Evolutionary conservation across 2,888 invertebrate genomes (phyloP).

Genomic region (Eupeodes latifasciatus): DNA sequence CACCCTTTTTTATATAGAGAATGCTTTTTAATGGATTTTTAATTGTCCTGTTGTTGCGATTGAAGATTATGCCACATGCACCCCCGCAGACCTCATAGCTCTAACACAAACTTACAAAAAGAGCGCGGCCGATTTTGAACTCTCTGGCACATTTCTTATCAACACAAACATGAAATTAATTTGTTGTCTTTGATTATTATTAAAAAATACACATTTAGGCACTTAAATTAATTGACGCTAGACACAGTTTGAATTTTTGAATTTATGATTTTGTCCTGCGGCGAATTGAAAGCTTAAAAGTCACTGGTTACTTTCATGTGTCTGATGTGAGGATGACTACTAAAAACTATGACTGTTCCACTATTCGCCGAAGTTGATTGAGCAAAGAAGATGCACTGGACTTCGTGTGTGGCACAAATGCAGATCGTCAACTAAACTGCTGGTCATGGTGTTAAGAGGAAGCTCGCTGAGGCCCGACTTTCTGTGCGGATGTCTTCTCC

Average conservation of each 20-base stretch:
- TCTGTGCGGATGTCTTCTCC: conserved; percentile 32
- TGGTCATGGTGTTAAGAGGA: conserved; percentile 40
- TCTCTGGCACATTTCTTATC: conserved; percentile 66
- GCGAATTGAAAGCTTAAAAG: conserved; percentile 40
- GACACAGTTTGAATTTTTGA: conserved; percentile 12
- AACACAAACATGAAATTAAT: conserved; percentile 65
- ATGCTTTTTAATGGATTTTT: conserved; percentile 71
- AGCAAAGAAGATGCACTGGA: conserved; percentile 16
- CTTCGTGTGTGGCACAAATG: conserved; percentile 57
- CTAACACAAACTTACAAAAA: not conserved
- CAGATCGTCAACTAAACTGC: conserved; percentile 62
- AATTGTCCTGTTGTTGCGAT: conserved; percentile 74
- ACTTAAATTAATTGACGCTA: conserved; percentile 67
- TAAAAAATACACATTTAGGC: conserved; percentile 65
- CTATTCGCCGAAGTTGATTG: not conserved
- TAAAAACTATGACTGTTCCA: conserved; percentile 4
- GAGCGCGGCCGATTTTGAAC: conserved; percentile 71
- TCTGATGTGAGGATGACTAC: not conserved
- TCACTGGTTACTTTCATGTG: conserved; percentile 28
- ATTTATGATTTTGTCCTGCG: conserved; percentile 7
- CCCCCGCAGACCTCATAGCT: conserved; percentile 29
- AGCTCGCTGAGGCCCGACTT: conserved; percentile 33
- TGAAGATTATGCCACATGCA: conserved; percentile 67
- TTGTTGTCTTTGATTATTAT: conserved; percentile 38
- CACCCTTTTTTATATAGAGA: conserved; percentile 21